Percentiles rank a stretch among this genome's conserved stretches.
Evolutionary conservation across 1,140 invertebrate species (phyloP).

Genomic region (Stegodyphus mimosarum): DNA sequence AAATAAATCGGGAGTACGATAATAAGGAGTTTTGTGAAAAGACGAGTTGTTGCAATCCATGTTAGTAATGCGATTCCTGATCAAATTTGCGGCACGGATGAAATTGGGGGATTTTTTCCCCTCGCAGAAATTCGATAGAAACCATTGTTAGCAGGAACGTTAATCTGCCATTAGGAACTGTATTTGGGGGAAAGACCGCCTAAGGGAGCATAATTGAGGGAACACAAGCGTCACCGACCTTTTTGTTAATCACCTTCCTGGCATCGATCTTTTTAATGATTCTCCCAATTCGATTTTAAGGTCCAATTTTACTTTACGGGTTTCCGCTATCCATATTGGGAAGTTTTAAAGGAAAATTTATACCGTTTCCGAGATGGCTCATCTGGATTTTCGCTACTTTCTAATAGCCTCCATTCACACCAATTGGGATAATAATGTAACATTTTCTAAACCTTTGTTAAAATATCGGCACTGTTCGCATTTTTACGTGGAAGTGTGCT

Average conservation of each 20-base stretch:
- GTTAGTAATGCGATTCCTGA: slow-evolving; percentile 59
- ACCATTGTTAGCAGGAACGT: slow-evolving; percentile 56
- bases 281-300: slow-evolving; percentile 50
- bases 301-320: slow-evolving; percentile 15
- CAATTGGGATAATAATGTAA: too few species aligned
- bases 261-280: slow-evolving; percentile 54
- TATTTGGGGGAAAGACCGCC: slow-evolving; percentile 42
- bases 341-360: too few species aligned
- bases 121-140: slow-evolving; percentile 49
- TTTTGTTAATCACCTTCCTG: slow-evolving; percentile 43
- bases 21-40: slow-evolving; percentile 59
- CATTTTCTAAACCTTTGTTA: too few species aligned
- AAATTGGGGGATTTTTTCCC: slow-evolving; percentile 36
- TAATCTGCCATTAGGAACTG: slow-evolving; percentile 58
- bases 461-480: too few species aligned
- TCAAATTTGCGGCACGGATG: slow-evolving; percentile 52
- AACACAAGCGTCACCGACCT: slow-evolving; percentile 42
- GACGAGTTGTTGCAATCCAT: slow-evolving; percentile 59
- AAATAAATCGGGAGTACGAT: slow-evolving; percentile 51
- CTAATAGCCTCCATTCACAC: too few species aligned
- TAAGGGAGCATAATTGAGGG: slow-evolving; percentile 44
- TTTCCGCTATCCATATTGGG: not conserved
- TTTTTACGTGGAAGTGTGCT: too few species aligned
- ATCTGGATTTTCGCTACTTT: too few species aligned
- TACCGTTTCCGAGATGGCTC: too few species aligned